Conservation (phyloP, 2,113 vertebrate genomes). For the Phasianus colchicus region DNA sequence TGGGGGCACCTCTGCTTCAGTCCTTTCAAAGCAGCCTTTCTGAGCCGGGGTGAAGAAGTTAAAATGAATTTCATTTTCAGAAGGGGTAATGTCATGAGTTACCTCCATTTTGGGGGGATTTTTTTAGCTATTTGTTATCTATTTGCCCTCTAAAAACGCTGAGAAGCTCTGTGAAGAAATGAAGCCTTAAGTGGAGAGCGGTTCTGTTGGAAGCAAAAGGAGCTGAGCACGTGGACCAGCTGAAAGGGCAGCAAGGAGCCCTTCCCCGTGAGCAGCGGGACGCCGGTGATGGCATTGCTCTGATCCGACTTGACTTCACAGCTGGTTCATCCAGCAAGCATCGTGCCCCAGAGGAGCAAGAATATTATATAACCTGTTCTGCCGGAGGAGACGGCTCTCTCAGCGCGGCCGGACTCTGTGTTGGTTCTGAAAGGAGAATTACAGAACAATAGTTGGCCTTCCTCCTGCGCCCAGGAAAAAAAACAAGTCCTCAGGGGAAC, state of each 20-base stretch:
- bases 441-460: constrained; percentile 26
- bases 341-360: constrained; percentile 32
- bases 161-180: background rate
- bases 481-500: background rate
- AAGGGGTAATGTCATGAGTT: rapidly evolving
- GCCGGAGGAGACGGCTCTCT: background rate
- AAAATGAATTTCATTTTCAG: background rate
- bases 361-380: constrained; percentile 46
- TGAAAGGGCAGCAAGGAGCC: background rate
- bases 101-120: background rate
- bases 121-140: background rate
- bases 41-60: background rate
- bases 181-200: rapidly evolving
- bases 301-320: constrained; percentile 54
- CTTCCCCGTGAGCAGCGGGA: constrained; percentile 2
- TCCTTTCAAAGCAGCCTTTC: background rate
- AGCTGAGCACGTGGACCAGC: background rate
- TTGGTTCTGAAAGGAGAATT: constrained; percentile 39
- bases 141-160: background rate
- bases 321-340: constrained; percentile 34
- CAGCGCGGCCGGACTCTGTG: background rate
- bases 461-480: background rate
- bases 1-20: background rate
- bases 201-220: background rate
- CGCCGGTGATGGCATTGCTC: background rate